A percentile compares a stretch with the other conserved stretches of the same genome.
Evolutionary conservation across 2,113 vertebrate species (phyloP).

Genomic region (Lepisosteus oculatus): DNA sequence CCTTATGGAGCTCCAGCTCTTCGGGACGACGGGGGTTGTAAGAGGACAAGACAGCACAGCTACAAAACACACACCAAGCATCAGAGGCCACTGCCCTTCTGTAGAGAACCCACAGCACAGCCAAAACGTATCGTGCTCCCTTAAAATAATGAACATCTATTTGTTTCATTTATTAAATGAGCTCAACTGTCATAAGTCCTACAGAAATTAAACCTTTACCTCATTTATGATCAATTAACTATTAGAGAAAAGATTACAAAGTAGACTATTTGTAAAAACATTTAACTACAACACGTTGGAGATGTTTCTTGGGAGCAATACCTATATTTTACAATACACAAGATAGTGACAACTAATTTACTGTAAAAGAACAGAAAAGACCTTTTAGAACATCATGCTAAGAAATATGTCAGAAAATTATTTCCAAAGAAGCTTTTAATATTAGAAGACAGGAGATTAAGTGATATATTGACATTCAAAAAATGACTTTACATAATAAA

Average conservation of each 20-base stretch:
- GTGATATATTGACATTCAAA: background rate
- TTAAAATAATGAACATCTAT: background rate
- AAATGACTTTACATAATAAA: background rate
- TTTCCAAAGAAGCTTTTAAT: slow-evolving; percentile 10
- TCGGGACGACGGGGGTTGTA: slow-evolving; percentile 71
- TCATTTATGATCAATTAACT: too few relatives aligned
- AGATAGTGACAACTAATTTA: too few relatives aligned
- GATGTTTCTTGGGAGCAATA: too few relatives aligned
- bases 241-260: too few relatives aligned
- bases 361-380: background rate
- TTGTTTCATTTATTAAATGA: background rate
- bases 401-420: slow-evolving; percentile 16
- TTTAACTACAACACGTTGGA: too few relatives aligned
- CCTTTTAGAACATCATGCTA: background rate
- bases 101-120: background rate
- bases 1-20: slow-evolving; percentile 86
- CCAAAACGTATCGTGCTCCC: background rate
- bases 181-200: background rate
- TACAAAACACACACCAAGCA: slow-evolving; percentile 40
- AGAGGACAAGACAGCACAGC: slow-evolving; percentile 83
- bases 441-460: slow-evolving; percentile 14
- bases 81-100: background rate
- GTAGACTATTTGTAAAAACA: too few relatives aligned
- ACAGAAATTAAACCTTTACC: background rate
- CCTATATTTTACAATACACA: too few relatives aligned